Conservation (phyloP, 2,113 vertebrate genomes). For the Pterocles burchelli region DNA sequence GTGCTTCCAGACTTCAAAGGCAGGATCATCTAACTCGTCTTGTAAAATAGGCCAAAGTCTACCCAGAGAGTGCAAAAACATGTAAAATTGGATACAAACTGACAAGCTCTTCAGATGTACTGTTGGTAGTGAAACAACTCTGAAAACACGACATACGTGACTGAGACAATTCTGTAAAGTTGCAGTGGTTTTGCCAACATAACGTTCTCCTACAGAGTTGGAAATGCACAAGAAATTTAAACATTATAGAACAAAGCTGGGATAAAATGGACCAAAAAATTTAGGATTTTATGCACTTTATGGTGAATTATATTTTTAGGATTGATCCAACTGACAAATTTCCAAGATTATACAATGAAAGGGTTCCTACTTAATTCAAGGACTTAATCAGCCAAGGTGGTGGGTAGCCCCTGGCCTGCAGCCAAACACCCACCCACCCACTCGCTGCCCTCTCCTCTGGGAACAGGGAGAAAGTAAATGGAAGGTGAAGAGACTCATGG, state of each 20-base stretch:
- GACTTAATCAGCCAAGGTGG: neutral
- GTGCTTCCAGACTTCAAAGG: slow-evolving; percentile 36
- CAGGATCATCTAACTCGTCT: slow-evolving; percentile 3
- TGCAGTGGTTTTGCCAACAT: neutral
- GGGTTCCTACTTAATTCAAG: neutral
- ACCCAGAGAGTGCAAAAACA: slow-evolving; percentile 28
- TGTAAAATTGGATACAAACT: slow-evolving; percentile 53
- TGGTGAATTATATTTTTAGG: neutral
- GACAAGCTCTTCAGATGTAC: slow-evolving; percentile 44
- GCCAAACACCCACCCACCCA: neutral
- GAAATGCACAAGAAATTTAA: slow-evolving; percentile 7
- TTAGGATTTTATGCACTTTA: neutral
- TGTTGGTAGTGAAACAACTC: slow-evolving; percentile 35
- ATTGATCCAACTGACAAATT: neutral
- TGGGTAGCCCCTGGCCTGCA: neutral
- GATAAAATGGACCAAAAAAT: neutral
- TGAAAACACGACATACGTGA: slow-evolving; percentile 35
- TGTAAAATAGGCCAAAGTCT: slow-evolving; percentile 46
- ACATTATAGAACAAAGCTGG: neutral
- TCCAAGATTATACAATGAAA: neutral
- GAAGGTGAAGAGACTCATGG: neutral
- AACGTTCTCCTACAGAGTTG: neutral
- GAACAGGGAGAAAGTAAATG: rapidly evolving
- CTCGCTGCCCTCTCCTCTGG: neutral
- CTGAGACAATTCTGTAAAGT: neutral